These are phyloP conservation scores for Operophtera brumata DNA, from an alignment of 2,888 invertebrate genomes.

Conservation along the genomic window DNA sequence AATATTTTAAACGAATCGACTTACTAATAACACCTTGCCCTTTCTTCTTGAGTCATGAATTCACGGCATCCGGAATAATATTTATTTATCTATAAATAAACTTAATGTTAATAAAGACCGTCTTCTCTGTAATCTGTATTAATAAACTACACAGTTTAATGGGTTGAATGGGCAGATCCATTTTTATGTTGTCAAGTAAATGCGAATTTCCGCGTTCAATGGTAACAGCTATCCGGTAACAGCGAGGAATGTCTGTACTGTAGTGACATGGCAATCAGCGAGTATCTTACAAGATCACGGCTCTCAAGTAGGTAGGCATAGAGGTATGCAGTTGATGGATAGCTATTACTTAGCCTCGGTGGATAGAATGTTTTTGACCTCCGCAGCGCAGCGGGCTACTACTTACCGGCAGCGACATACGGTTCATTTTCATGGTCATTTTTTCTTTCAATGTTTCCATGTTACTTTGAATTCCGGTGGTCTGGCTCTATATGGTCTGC, in stretches of 20 bases:
- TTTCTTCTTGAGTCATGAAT: constrained; percentile 12
- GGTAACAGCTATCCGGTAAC: constrained; percentile 21
- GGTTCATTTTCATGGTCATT: neutral
- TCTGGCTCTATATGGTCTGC: neutral
- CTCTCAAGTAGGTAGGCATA: neutral
- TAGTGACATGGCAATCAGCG: too few relatives aligned
- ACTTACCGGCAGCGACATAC: neutral
- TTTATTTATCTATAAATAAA: constrained; percentile 16
- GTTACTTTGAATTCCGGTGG: neutral
- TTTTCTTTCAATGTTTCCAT: neutral
- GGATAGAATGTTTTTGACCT: neutral
- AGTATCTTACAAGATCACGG: constrained; percentile 2
- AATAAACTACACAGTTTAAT: constrained; percentile 45
- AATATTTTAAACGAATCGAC: constrained; percentile 4
- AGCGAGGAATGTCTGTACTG: constrained; percentile 14
- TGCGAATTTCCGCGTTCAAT: constrained; percentile 36
- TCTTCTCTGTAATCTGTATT: constrained; percentile 29
- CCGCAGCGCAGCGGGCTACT: neutral
- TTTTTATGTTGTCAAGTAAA: constrained; percentile 44
- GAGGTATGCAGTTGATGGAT: constrained; percentile 6
- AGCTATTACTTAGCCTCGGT: constrained; percentile 2
- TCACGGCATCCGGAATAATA: constrained; percentile 19
- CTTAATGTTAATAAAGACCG: constrained; percentile 25
- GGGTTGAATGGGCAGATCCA: constrained; percentile 45
- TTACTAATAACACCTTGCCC: constrained; percentile 9